Percentiles rank a stretch among this genome's conserved stretches.
Evolutionary conservation across 1,140 invertebrate species (phyloP).

Genomic region (Caenorhabditis latens): DNA sequence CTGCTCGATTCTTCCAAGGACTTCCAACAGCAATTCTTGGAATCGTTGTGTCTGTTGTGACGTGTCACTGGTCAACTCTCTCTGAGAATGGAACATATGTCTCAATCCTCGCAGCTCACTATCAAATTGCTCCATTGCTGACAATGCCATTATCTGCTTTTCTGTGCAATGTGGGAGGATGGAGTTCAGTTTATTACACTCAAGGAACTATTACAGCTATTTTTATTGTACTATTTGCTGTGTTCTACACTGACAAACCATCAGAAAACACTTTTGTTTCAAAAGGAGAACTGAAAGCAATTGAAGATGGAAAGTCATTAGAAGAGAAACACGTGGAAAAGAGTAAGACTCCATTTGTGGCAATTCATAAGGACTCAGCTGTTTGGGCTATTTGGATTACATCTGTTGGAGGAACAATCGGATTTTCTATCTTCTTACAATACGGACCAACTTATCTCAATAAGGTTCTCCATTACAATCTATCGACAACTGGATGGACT

Average conservation of each 20-base stretch:
- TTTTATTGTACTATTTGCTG: slow-evolving; percentile 59
- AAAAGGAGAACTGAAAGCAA: background rate
- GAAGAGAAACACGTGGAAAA: slow-evolving; percentile 63
- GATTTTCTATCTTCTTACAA: slow-evolving; percentile 72
- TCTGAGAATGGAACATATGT: slow-evolving; percentile 40
- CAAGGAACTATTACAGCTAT: slow-evolving; percentile 65
- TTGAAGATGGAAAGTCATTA: slow-evolving; percentile 61
- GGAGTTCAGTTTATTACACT: slow-evolving; percentile 72
- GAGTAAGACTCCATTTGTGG: slow-evolving; percentile 58
- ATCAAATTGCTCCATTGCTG: slow-evolving; percentile 39
- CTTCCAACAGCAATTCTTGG: slow-evolving; percentile 41
- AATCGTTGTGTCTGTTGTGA: slow-evolving; percentile 28
- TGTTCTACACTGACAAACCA: slow-evolving; percentile 62
- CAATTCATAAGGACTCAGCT: slow-evolving; percentile 44
- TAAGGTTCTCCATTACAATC: slow-evolving; percentile 72
- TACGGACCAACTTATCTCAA: slow-evolving; percentile 75
- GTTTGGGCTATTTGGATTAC: slow-evolving; percentile 65
- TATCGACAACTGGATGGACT: slow-evolving; percentile 70
- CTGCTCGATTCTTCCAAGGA: slow-evolving; percentile 46
- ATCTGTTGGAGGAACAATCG: slow-evolving; percentile 60
- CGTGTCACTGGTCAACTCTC: slow-evolving; percentile 34
- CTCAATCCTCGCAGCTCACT: slow-evolving; percentile 34
- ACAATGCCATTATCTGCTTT: slow-evolving; percentile 39
- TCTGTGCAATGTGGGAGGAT: slow-evolving; percentile 63
- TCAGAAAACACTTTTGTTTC: slow-evolving; percentile 15